phyloP scores from a whole-genome alignment of 2,113 vertebrate genomes.

The Orycteropus afer region DNA sequence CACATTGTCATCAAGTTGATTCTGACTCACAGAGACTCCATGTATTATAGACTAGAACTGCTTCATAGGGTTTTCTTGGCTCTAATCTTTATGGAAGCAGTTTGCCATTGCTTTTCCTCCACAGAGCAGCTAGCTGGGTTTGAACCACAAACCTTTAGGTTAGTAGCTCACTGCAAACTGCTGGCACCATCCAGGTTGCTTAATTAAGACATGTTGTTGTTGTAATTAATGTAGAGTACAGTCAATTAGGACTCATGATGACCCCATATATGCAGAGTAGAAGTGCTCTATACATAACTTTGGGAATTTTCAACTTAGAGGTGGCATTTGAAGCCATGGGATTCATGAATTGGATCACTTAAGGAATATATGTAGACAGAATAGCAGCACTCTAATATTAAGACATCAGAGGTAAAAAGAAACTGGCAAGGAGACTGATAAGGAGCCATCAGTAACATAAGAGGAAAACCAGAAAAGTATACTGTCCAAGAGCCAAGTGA shows the following conservation, averaged over 20 bases:
- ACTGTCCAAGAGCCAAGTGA: background rate
- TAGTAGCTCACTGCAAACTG: no score
- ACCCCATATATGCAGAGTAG: no score
- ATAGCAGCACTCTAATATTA: background rate
- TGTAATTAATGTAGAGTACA: no score
- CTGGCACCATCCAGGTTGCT: no score
- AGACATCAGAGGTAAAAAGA: background rate
- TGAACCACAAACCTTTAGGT: no score
- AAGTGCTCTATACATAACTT: background rate
- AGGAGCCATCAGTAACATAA: background rate
- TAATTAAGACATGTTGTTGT: no score
- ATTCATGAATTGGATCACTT: background rate
- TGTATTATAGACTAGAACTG: background rate
- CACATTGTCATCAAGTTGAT: no score
- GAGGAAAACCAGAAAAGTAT: background rate
- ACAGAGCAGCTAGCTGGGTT: no score
- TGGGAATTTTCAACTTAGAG: background rate
- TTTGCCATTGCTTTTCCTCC: no score
- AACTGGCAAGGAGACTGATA: background rate
- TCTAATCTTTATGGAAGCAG: background rate
- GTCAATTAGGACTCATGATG: no score
- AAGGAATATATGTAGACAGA: background rate
- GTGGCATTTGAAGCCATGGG: conserved; percentile 28
- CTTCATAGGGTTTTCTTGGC: background rate
- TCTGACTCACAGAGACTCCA: no score